Base-by-base conservation (phyloP, 2,113 vertebrate genomes). In the Notechis scutatus region DNA sequence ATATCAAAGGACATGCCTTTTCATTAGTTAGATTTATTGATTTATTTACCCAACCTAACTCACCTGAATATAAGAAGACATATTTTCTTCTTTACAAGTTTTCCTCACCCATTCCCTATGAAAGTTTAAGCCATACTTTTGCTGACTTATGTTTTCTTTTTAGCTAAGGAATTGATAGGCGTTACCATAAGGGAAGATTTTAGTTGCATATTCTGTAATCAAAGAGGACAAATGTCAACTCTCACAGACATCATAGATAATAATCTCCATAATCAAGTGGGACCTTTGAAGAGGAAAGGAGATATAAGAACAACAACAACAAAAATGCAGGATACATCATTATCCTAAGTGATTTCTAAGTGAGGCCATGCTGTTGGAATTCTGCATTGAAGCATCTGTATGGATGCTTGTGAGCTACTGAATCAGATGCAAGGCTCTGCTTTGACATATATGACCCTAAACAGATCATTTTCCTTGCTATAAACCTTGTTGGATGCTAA, bases 11-110 rank as follows among this genome's bases (percentile, higher is more conserved):
- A 34, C 24, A 94, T 93, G 21, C 47, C 69, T 64, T 86, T 93
- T 93, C 18, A 92, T 42, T 85, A 55, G 95, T 92, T 95, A 94
- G 94, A 87, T 45, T 69, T 34, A 34, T 69, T 69, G 64, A 34
- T 34, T 69, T 34, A 69, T 69, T 69, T 69, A 69, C 64, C 29
- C 64, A 69, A 34, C 29, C 29, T 69, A 69, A 18, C 64, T 34
- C 64, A 69, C 29, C 64, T 69, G 29, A 69, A 34, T 5, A 10
- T 91, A 88, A 94, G 6, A 29, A 92, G 26, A 18, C 18, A 21
- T 14, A 7, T 81, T 93, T 54, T 5, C 23, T 92, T 50, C 14
- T 42, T 54, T 23, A 90, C 57, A n/a, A 8, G 18, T 23, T 81
- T 89, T 47, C 34, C 23, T 85, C 74, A 11, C 47, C 85, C 5